A percentile compares a stretch with the other conserved stretches of the same genome.
phyloP scores from a whole-genome alignment of 2,888 invertebrate species.

The Artemia sp. region DNA sequence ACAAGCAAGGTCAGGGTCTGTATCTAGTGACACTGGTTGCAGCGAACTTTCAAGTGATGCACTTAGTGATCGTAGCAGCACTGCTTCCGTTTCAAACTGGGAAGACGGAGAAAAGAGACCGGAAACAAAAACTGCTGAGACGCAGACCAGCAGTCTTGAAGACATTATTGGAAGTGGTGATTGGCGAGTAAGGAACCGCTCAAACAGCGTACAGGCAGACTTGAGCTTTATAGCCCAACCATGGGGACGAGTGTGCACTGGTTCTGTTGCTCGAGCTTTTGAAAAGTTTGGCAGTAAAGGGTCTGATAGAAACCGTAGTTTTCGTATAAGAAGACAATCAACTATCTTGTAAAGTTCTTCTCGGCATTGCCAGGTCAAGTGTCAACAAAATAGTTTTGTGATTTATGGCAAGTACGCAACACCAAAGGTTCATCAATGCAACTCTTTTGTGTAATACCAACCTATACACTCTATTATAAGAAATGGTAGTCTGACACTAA shows the following conservation, averaged over 20 bases:
- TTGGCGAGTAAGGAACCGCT: constrained; percentile 22
- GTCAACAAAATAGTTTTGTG: too few relatives aligned
- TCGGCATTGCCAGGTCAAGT: too few relatives aligned
- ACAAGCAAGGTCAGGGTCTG: constrained; percentile 25
- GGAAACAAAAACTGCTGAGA: constrained; percentile 24
- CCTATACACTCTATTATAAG: too few relatives aligned
- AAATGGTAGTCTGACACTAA: too few relatives aligned
- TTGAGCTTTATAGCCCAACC: constrained; percentile 23
- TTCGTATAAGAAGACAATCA: constrained; percentile 1
- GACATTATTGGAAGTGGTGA: constrained; percentile 22
- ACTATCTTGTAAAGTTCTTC: neutral
- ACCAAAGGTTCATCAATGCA: too few relatives aligned
- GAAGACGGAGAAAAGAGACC: constrained; percentile 30
- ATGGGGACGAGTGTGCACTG: constrained; percentile 35
- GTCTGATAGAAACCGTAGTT: constrained; percentile 17
- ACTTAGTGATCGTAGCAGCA: constrained; percentile 30
- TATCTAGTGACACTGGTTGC: constrained; percentile 27
- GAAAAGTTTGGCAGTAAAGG: constrained; percentile 32
- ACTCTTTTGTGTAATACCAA: too few relatives aligned
- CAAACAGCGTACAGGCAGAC: constrained; percentile 22
- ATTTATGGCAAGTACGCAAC: too few relatives aligned
- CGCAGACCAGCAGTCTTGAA: constrained; percentile 28
- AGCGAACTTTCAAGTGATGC: constrained; percentile 29
- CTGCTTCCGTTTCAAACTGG: constrained; percentile 26
- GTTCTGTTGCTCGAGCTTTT: constrained; percentile 35